These are phyloP conservation scores for Ptiloglossa arizonensis DNA, from an alignment of 1,140 invertebrate species.

Conservation along the genomic window DNA sequence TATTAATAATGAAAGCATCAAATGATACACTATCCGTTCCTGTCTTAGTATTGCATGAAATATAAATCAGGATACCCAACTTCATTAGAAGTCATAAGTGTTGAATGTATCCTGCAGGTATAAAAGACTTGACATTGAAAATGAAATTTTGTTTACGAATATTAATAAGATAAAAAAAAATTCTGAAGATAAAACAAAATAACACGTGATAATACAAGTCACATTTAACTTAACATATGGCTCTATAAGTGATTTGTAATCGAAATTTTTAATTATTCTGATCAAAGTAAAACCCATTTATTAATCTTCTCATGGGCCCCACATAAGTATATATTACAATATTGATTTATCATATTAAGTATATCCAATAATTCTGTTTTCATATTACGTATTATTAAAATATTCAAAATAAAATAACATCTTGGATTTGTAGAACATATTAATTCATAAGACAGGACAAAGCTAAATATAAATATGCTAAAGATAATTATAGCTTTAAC, in stretches of 20 bases:
- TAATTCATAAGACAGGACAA: neutral
- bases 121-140: neutral
- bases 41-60: neutral
- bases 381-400: neutral
- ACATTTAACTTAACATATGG: neutral
- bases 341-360: neutral
- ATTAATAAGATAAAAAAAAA: neutral
- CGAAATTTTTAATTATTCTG: neutral
- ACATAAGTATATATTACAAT: neutral
- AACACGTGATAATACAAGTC: neutral
- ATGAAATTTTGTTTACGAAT: neutral
- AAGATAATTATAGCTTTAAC: neutral
- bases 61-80: neutral
- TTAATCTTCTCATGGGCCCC: neutral
- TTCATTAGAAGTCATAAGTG: neutral
- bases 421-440: neutral
- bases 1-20: neutral
- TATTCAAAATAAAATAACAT: neutral
- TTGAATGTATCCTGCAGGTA: neutral
- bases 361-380: neutral
- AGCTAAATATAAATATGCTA: slow-evolving; percentile 1
- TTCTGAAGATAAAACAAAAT: slow-evolving; percentile 11
- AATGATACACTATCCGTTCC: neutral
- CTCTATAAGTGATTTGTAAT: neutral
- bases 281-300: neutral